Base-by-base conservation (phyloP, 2,797 vertebrate genomes). In the Clarias platycephalus region DNA sequence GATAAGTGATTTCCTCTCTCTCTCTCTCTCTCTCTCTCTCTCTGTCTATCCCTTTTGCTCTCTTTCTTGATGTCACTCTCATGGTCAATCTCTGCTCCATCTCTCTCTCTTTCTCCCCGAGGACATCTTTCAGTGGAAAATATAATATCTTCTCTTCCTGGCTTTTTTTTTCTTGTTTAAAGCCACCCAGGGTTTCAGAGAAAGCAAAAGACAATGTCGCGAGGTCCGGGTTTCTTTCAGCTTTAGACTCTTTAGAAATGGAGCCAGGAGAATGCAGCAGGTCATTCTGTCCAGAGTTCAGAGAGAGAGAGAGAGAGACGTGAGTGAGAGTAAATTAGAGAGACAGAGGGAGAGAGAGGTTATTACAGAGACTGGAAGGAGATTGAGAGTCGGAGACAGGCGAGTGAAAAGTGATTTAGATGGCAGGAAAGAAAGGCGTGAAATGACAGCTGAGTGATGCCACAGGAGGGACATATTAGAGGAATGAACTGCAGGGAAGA, bases 321-420 rank as follows among this genome's bases (percentile, higher is more conserved):
- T 31, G 67, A 80, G 60, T 49, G 78, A 22, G 62, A 49, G 57
- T 57, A 55, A 81, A 44, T 34, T 63, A 66, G 7, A 31, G 34
- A 22, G 40, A 22, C 55, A 72, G 81, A 40, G 55, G 13, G 34
- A 22, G 40, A 22, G 62, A 72, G 81, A 40, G 55, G 13, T 34
- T 70, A 4, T n/a, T 34, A 10, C 24, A 44, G 75, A 40, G 70
- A 66, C 10, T 4, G 87, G 13, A 20, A 12, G 80, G 37, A 55
- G 72, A 60, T 44, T 37, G 75, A 67, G 80, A 66, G 60, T 49
- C 40, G 58, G 68, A 24, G 74, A 63, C 70, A 66, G 31, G 20
- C 15, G 55, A 75, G 80, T 67, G 80, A 77, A 62, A 68, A 74
- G 49, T 81, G 71, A 85, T 79, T 74, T 83, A 31, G 83, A 75